Evolutionary conservation across 2,888 invertebrate genomes (phyloP).

Genomic region (Idaea aversata): DNA sequence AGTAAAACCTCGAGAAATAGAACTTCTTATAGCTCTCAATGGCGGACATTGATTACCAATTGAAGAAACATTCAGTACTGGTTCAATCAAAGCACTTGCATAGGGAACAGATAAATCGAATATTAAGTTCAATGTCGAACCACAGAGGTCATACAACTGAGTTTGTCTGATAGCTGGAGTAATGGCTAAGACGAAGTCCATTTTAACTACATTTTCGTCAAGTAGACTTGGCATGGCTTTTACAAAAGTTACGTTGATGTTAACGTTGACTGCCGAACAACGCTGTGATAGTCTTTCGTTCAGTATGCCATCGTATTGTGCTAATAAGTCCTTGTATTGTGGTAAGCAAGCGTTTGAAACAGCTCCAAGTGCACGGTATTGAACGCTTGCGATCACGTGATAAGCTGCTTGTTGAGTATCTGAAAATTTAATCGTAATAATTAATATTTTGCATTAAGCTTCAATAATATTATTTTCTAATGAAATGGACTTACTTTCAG

Average conservation of each 20-base stretch:
- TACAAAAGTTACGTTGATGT: constrained; percentile 95
- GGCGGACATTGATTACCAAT: constrained; percentile 97
- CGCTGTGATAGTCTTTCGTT: constrained; percentile 92
- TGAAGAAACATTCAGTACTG: constrained; percentile 91
- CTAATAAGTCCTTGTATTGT: constrained; percentile 90
- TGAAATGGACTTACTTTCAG: constrained; percentile 84
- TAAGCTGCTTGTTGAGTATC: constrained; percentile 97
- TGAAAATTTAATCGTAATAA: constrained; percentile 46
- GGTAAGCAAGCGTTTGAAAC: constrained; percentile 91
- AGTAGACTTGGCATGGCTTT: constrained; percentile 88
- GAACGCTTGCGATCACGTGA: constrained; percentile 92
- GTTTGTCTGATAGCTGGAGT: constrained; percentile 93
- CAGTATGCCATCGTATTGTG: constrained; percentile 89
- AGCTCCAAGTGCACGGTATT: constrained; percentile 94
- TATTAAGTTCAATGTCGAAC: constrained; percentile 94
- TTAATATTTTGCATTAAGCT: constrained; percentile 2
- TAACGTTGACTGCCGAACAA: constrained; percentile 96
- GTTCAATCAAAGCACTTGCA: constrained; percentile 93
- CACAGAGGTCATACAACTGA: constrained; percentile 96
- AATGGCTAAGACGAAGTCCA: constrained; percentile 93
- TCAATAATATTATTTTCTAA: background rate
- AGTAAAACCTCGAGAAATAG: constrained; percentile 93
- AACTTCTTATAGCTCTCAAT: constrained; percentile 90
- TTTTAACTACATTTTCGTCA: constrained; percentile 93
- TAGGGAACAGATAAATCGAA: constrained; percentile 97